A percentile compares a stretch with the other conserved stretches of the same genome.
Evolutionary conservation across 35 echinoderm and acorn worm genomes (phyloP).

Genomic region (Heliocidaris tuberculata): DNA sequence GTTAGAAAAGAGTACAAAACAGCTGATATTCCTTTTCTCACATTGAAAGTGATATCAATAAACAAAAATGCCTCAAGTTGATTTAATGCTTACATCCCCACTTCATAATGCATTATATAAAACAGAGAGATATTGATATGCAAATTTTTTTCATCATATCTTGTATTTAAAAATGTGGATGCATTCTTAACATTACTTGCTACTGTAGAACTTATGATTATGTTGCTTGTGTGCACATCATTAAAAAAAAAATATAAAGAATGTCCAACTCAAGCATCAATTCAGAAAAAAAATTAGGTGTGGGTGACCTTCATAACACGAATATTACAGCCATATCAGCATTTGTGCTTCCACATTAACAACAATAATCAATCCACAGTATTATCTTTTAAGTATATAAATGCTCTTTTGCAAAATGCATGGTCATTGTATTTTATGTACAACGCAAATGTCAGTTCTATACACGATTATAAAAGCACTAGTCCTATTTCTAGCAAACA

Average conservation of each 20-base stretch:
- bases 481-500: not conserved
- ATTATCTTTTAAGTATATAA: not conserved
- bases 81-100: not conserved
- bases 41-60: too few species aligned
- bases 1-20: too few species aligned
- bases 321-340: not conserved
- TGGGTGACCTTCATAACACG: too few species aligned
- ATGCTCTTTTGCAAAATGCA: not conserved
- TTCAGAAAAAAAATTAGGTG: too few species aligned
- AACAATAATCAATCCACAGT: not conserved
- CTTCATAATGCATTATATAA: not conserved
- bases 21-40: too few species aligned
- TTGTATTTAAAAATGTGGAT: not conserved
- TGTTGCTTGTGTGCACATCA: too few species aligned
- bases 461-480: not conserved
- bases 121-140: not conserved
- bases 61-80: too few species aligned
- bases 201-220: too few species aligned
- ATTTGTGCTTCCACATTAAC: too few species aligned
- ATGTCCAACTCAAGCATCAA: too few species aligned
- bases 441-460: not conserved
- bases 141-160: not conserved
- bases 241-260: too few species aligned
- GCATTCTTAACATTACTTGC: not conserved
- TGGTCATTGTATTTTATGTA: not conserved